Base-by-base conservation (phyloP, 2,888 invertebrate genomes). In the Crepidodera aurea region DNA sequence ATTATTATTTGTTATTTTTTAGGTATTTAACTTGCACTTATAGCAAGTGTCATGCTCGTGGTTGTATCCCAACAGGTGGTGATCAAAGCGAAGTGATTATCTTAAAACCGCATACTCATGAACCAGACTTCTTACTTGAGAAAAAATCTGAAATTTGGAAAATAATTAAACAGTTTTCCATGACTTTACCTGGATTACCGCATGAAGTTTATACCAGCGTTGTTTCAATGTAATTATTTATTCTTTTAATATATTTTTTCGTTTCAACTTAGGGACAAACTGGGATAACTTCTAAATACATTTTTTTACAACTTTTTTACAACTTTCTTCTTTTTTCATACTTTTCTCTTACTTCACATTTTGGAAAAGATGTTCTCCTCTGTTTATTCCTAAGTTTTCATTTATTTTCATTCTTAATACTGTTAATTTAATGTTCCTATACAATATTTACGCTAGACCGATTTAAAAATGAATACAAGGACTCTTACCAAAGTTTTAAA, bases 1-100 rank as follows among this genome's bases (percentile, higher is more conserved):
- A 19, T 15, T 32, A 3, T 4, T 13, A 29, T 51, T 5, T 34
- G n/a, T n/a, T n/a, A 29, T 8, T 39, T 67, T 61, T 37, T 44
- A 67, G 67, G 22, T 65, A 54, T 29, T 62, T 64, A 12, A 56
- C 55, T 7, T 72, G 72, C 39, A 68, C 70, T 6, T 64, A 61
- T 15, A 66, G 61, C 16, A 69, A 68, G 6, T 77, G 77, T 60
- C 70, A 65, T 42, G 77, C 75, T 6, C 66, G 72, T 19, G 77
- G 75, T 2, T 72, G 70, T 40, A 67, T 75, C 8, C 71, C 73
- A 7, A 27, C 64, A 32, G 68, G 67, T 32, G 68, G 71, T 39
- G 65, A 68, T 22, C 42, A 65, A 5, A 63, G 71, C 1, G 70
- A 73, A 18, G 51, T 77, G 6, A 64, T 74, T 13, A 19, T 75